Evolutionary conservation across 2,888 invertebrate species (phyloP).

Genomic region (Agonopterix alstromeriana): DNA sequence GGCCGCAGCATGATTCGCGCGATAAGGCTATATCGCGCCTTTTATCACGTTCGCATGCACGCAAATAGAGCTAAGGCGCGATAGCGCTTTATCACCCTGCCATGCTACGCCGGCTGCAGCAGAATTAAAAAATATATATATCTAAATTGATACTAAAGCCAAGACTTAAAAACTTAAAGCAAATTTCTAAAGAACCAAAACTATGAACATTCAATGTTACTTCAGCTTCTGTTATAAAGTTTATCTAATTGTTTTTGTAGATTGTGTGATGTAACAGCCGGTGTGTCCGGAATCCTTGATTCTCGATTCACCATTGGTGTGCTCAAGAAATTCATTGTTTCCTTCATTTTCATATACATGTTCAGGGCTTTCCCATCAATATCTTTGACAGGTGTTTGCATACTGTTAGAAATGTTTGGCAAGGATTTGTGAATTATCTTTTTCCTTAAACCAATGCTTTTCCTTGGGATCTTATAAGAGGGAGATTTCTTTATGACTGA

Average conservation of each 20-base stretch:
- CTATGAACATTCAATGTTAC: too few species aligned
- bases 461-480: constrained; percentile 58
- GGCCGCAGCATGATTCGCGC: too few species aligned
- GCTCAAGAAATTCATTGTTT: constrained; percentile 52
- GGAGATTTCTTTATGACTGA: constrained; percentile 56
- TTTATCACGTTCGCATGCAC: too few species aligned
- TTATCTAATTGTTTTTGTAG: constrained; percentile 58
- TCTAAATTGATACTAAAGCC: too few species aligned
- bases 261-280: constrained; percentile 52
- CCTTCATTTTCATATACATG: constrained; percentile 62
- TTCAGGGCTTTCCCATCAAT: constrained; percentile 38
- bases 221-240: constrained; percentile 43
- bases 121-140: too few species aligned
- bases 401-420: constrained; percentile 37
- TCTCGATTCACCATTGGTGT: constrained; percentile 43
- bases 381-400: constrained; percentile 36
- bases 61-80: too few species aligned
- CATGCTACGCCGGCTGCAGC: too few species aligned
- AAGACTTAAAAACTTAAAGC: too few species aligned
- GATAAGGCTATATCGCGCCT: too few species aligned
- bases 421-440: constrained; percentile 49
- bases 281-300: constrained; percentile 36
- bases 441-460: constrained; percentile 43
- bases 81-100: too few species aligned
- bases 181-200: too few species aligned